Conservation (phyloP, 2,888 invertebrate species). For the Erynnis tages region DNA sequence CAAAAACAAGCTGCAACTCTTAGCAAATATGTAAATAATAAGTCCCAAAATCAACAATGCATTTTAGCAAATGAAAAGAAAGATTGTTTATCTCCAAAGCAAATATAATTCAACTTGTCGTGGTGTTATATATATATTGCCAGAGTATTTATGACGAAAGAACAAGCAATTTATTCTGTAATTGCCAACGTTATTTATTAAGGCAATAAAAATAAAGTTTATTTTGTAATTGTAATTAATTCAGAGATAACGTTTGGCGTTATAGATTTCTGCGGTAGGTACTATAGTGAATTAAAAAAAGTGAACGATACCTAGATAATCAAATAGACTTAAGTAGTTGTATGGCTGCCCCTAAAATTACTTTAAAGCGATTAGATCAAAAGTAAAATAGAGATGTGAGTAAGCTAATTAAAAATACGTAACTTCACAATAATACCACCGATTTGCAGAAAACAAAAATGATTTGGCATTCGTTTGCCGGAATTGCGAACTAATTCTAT, state of each 20-base stretch:
- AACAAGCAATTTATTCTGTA: slow-evolving; percentile 8
- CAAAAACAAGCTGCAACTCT: background rate
- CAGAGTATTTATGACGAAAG: slow-evolving; percentile 3
- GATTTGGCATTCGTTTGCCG: too few relatives aligned
- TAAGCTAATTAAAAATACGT: too few relatives aligned
- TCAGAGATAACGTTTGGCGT: background rate
- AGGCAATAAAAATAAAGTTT: slow-evolving; percentile 5
- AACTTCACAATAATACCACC: too few relatives aligned
- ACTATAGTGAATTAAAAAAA: background rate
- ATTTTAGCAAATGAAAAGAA: background rate
- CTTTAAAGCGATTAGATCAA: too few relatives aligned
- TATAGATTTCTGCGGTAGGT: background rate
- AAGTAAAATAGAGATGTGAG: too few relatives aligned
- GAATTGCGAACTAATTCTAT: too few relatives aligned
- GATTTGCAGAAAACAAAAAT: too few relatives aligned
- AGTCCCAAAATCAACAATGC: background rate
- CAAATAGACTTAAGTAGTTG: too few relatives aligned
- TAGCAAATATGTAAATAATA: too few relatives aligned
- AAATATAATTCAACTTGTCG: background rate
- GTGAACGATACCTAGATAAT: too few relatives aligned
- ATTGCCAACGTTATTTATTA: slow-evolving; percentile 15
- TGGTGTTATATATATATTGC: slow-evolving; percentile 12
- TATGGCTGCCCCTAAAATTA: too few relatives aligned
- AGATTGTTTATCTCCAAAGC: background rate
- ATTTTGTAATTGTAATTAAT: slow-evolving; percentile 4